These are phyloP conservation scores for Lumbricus terrestris DNA, from an alignment of 2,888 invertebrate genomes.

Conservation along the genomic window DNA sequence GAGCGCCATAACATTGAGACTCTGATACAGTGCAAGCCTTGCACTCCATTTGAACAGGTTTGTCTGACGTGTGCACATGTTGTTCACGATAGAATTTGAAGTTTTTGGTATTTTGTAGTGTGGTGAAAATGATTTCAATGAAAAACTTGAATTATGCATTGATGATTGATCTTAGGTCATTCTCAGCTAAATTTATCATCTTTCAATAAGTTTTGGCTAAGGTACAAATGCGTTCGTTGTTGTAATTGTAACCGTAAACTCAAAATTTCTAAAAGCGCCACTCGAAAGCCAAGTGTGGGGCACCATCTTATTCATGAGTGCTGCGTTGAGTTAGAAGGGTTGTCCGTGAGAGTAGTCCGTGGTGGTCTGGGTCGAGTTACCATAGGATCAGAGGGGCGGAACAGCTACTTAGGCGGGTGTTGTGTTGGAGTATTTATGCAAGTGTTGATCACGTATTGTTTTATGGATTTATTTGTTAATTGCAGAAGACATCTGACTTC, in stretches of 20 bases:
- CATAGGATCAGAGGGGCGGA: too few relatives aligned
- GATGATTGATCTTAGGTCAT: not conserved
- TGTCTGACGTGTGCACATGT: not conserved
- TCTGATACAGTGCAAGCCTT: slow-evolving; percentile 7
- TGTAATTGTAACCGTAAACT: too few relatives aligned
- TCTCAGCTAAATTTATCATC: too few relatives aligned
- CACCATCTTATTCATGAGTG: too few relatives aligned
- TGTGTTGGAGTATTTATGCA: not conserved
- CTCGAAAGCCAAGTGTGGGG: too few relatives aligned
- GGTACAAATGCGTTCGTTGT: not conserved
- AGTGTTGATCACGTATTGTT: not conserved
- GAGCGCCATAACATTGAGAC: not conserved
- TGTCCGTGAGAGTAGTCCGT: too few relatives aligned
- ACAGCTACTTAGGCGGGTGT: too few relatives aligned
- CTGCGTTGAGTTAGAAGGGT: too few relatives aligned
- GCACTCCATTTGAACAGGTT: slow-evolving; percentile 22
- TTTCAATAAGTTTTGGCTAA: not conserved
- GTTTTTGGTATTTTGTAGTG: not conserved
- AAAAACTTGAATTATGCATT: not conserved
- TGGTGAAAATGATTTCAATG: not conserved
- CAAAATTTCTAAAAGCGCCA: too few relatives aligned
- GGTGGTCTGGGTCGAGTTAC: too few relatives aligned
- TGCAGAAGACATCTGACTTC: slow-evolving; percentile 6
- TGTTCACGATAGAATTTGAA: not conserved
- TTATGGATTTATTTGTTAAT: not conserved